These are phyloP conservation scores for Anolis carolinensis DNA, from an alignment of 2,113 vertebrate genomes.

Conservation along the genomic window DNA sequence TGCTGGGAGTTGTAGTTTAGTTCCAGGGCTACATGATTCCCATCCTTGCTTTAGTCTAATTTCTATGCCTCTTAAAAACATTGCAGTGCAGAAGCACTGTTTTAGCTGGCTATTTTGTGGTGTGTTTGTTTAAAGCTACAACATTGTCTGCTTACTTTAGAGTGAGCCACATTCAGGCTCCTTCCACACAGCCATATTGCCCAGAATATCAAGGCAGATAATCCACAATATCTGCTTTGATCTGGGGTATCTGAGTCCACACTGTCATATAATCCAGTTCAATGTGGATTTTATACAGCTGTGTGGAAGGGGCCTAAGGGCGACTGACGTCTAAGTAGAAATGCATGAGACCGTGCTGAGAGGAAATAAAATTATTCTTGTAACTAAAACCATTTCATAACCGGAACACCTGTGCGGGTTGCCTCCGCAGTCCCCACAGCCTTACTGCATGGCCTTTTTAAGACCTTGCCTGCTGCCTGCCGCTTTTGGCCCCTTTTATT, in stretches of 20 bases:
- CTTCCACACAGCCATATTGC: not conserved
- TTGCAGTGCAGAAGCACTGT: not conserved
- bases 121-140: not conserved
- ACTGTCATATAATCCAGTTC: too few relatives aligned
- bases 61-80: not conserved
- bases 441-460: too few relatives aligned
- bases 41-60: not conserved
- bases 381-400: not conserved
- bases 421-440: too few relatives aligned
- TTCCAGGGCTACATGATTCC: too few relatives aligned
- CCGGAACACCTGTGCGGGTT: too few relatives aligned
- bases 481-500: too few relatives aligned
- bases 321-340: not conserved
- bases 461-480: too few relatives aligned
- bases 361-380: conserved; percentile 3
- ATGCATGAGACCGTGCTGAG: not conserved
- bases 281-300: too few relatives aligned
- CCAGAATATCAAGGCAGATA: not conserved
- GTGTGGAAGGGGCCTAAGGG: too few relatives aligned
- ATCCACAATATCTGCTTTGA: too few relatives aligned
- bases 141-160: not conserved
- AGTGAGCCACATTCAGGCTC: not conserved
- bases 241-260: too few relatives aligned
- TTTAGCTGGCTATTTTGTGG: not conserved
- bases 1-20: too few relatives aligned